Percentiles rank a stretch among this genome's conserved stretches.
Evolutionary conservation across 2,888 invertebrate species (phyloP).

Genomic region (Mycogona germanica): DNA sequence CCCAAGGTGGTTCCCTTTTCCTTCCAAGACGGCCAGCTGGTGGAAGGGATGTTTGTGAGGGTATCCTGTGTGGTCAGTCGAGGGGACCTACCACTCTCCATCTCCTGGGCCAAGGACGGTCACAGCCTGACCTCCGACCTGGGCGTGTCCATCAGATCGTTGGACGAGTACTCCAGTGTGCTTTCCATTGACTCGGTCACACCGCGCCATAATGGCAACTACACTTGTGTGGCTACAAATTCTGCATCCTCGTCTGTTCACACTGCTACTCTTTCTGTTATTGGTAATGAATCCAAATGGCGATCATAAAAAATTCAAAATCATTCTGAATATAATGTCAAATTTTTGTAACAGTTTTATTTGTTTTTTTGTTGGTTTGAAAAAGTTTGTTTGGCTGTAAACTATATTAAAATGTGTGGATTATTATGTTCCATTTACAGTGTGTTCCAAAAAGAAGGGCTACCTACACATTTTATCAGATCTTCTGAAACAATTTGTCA

Average conservation of each 20-base stretch:
- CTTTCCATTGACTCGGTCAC: conserved; percentile 36
- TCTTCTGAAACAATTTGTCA: no score
- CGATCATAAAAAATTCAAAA: no score
- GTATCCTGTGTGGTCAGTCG: conserved; percentile 23
- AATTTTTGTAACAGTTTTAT: no score
- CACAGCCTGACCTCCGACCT: conserved; percentile 33
- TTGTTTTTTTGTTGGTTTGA: no score
- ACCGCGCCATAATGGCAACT: conserved; percentile 29
- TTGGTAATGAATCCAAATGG: conserved; percentile 16
- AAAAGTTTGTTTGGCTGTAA: no score
- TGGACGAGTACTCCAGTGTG: conserved; percentile 37
- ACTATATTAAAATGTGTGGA: no score
- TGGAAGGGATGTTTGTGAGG: conserved; percentile 22
- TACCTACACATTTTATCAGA: no score
- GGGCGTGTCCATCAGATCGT: conserved; percentile 12
- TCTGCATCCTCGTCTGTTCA: conserved; percentile 1
- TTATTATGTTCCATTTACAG: no score
- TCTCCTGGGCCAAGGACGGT: conserved; percentile 56
- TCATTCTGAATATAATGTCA: no score
- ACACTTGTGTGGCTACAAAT: conserved; percentile 28
- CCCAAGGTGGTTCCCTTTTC: conserved; percentile 23
- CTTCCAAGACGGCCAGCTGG: conserved; percentile 20
- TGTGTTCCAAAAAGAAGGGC: no score
- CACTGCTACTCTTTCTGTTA: conserved; percentile 14
- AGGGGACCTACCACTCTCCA: conserved; percentile 38